phyloP scores from a whole-genome alignment of 2,113 vertebrate species.

The Bothrops jararaca region DNA sequence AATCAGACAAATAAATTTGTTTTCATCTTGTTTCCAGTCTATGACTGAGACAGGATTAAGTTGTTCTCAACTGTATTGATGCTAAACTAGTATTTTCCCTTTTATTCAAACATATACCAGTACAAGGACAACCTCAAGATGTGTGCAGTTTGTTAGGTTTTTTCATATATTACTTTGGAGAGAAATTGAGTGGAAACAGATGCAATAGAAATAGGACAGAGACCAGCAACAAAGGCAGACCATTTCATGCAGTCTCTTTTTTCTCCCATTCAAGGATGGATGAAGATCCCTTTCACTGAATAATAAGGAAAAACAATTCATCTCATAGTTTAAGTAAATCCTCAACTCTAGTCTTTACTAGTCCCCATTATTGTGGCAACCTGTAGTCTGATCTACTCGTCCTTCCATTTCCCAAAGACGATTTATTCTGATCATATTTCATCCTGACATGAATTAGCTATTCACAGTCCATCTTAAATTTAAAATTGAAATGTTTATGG shows the following conservation, averaged over 20 bases:
- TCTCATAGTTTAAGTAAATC: neutral
- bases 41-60: neutral
- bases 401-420: neutral
- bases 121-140: neutral
- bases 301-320: neutral
- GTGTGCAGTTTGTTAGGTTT: neutral
- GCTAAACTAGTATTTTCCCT: neutral
- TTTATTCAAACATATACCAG: neutral
- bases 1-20: neutral
- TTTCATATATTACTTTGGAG: neutral
- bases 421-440: neutral
- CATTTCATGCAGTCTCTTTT: neutral
- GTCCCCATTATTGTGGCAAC: neutral
- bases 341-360: neutral
- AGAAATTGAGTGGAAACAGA: neutral
- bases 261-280: neutral
- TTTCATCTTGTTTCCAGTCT: neutral
- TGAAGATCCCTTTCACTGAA: neutral
- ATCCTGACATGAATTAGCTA: neutral
- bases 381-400: neutral
- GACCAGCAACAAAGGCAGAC: neutral
- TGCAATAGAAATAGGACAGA: neutral
- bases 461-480: neutral
- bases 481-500: neutral
- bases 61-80: neutral